Evolutionary conservation across 1,140 invertebrate genomes (phyloP).

Genomic region (Aradophagus sp.): DNA sequence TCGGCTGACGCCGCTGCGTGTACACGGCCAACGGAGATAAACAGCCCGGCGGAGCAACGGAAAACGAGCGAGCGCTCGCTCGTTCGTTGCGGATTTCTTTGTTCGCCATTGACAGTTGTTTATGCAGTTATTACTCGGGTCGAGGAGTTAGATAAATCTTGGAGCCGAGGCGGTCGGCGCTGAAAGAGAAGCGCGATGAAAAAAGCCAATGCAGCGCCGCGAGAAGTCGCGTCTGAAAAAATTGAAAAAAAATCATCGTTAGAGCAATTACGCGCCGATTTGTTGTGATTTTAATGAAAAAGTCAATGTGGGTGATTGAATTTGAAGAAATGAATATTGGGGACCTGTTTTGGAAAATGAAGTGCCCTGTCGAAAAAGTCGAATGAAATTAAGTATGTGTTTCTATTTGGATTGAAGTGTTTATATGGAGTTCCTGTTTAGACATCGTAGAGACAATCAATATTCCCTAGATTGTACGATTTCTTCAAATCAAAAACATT

Average conservation of each 20-base stretch:
- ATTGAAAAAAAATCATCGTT: too few species aligned
- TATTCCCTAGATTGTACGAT: too few species aligned
- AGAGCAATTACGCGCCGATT: too few species aligned
- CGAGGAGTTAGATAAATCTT: constrained; percentile 25
- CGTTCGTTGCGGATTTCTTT: constrained; percentile 35
- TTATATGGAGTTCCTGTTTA: too few species aligned
- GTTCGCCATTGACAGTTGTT: constrained; percentile 45
- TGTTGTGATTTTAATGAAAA: too few species aligned
- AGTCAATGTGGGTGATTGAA: neutral
- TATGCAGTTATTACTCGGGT: constrained; percentile 44
- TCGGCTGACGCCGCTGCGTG: constrained; percentile 1
- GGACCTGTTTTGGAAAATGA: too few species aligned
- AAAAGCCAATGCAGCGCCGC: neutral
- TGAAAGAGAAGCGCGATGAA: constrained; percentile 1
- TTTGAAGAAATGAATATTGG: neutral
- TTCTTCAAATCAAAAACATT: too few species aligned
- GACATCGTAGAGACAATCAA: too few species aligned
- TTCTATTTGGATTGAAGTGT: too few species aligned
- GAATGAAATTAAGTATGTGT: too few species aligned
- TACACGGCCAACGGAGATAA: constrained; percentile 8
- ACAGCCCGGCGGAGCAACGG: too few species aligned
- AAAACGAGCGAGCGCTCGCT: constrained; percentile 21
- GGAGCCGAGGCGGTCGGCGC: constrained; percentile 1
- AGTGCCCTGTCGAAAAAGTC: too few species aligned
- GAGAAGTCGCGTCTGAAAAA: neutral